Percentiles rank a stretch among this genome's conserved stretches.
These are phyloP conservation scores for Drosophila pectinifera DNA, from an alignment of 1,140 invertebrate genomes.

Conservation along the genomic window DNA sequence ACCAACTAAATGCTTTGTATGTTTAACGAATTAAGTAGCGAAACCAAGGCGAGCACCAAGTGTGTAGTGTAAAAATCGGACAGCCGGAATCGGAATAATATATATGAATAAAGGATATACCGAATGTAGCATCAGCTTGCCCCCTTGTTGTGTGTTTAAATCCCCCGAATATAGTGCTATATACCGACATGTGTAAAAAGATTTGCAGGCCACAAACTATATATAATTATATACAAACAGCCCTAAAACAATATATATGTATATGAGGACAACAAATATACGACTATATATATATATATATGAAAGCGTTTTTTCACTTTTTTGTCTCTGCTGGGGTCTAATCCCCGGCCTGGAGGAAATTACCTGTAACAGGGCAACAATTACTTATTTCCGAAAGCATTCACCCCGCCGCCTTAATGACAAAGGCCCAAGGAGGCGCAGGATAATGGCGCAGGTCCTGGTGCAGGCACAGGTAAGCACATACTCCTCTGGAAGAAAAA, in stretches of 20 bases:
- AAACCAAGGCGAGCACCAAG: constrained; percentile 45
- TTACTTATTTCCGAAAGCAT: constrained; percentile 63
- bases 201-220: constrained; percentile 50
- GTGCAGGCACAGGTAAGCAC: constrained; percentile 1
- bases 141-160: constrained; percentile 41
- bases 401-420: constrained; percentile 46
- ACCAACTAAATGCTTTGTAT: constrained; percentile 56
- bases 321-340: constrained; percentile 27
- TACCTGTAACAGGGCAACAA: constrained; percentile 67
- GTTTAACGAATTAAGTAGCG: constrained; percentile 49
- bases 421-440: constrained; percentile 41
- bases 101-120: constrained; percentile 5
- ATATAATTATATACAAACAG: constrained; percentile 43
- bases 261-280: constrained; percentile 62
- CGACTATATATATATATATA: constrained; percentile 43
- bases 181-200: constrained; percentile 48
- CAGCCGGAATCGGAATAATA: background rate
- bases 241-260: constrained; percentile 43
- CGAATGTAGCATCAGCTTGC: constrained; percentile 24
- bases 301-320: constrained; percentile 5
- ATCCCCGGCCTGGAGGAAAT: constrained; percentile 55
- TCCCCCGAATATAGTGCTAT: constrained; percentile 43
- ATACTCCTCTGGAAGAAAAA: background rate
- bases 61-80: constrained; percentile 47
- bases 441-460: constrained; percentile 10